These are phyloP conservation scores for Erpetoichthys calabaricus DNA, from an alignment of 2,797 vertebrate genomes.

Conservation along the genomic window DNA sequence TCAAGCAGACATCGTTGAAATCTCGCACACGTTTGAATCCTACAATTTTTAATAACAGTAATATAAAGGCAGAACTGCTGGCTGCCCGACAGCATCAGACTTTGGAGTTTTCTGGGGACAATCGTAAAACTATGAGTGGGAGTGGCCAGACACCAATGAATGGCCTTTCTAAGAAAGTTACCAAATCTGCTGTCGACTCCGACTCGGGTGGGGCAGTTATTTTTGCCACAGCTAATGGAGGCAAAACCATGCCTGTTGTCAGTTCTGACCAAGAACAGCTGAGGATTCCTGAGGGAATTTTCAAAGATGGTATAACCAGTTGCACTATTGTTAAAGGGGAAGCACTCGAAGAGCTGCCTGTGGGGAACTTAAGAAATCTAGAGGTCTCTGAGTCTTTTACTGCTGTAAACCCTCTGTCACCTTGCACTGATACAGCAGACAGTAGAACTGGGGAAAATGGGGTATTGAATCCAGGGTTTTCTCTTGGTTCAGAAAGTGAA, in stretches of 20 bases:
- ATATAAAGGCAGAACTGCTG: slow-evolving; percentile 62
- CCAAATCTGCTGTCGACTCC: slow-evolving; percentile 54
- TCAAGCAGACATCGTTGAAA: slow-evolving; percentile 86
- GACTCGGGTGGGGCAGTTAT: slow-evolving; percentile 45
- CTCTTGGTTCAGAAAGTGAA: slow-evolving; percentile 27
- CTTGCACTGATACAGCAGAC: slow-evolving; percentile 3
- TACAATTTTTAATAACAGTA: slow-evolving; percentile 56
- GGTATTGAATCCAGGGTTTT: slow-evolving; percentile 21
- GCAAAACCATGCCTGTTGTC: slow-evolving; percentile 47
- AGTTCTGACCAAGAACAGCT: slow-evolving; percentile 36
- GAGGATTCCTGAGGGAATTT: slow-evolving; percentile 33
- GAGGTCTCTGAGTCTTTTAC: slow-evolving; percentile 30
- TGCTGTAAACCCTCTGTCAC: slow-evolving; percentile 21
- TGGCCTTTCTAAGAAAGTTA: slow-evolving; percentile 83
- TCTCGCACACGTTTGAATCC: slow-evolving; percentile 70
- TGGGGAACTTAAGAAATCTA: slow-evolving; percentile 31
- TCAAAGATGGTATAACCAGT: slow-evolving; percentile 53
- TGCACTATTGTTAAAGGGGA: slow-evolving; percentile 58
- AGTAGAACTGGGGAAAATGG: slow-evolving; percentile 26
- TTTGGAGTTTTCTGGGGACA: slow-evolving; percentile 80
- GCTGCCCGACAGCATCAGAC: slow-evolving; percentile 69
- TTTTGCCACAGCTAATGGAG: slow-evolving; percentile 44
- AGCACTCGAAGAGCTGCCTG: slow-evolving; percentile 48
- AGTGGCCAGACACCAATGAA: slow-evolving; percentile 79
- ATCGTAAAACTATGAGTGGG: slow-evolving; percentile 81